Percentiles rank a stretch among this genome's conserved stretches.
Conservation (phyloP, 2,797 vertebrate species). For the Fringilla coelebs region DNA sequence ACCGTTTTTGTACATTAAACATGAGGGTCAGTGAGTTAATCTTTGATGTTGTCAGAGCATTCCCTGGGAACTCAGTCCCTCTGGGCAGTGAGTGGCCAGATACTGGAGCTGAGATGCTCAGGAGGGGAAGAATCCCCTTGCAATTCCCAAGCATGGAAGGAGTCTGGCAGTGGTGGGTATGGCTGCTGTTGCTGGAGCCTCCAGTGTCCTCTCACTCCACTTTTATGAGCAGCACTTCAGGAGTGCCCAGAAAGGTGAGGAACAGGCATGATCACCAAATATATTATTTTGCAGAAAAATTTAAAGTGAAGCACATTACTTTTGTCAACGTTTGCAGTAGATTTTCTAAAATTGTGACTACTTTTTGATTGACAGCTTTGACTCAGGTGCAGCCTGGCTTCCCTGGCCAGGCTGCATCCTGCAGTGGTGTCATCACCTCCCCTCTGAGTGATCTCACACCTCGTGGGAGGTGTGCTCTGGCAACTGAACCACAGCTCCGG, state of each 20-base stretch:
- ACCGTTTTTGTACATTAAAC: background rate
- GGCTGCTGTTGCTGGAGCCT: background rate
- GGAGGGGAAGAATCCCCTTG: background rate
- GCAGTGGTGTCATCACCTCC: background rate
- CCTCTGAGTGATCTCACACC: background rate
- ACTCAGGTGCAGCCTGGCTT: background rate
- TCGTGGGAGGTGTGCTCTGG: background rate
- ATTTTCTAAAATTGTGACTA: background rate
- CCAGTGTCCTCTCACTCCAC: background rate
- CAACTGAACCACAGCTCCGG: background rate
- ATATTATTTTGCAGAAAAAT: background rate
- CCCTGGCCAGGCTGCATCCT: background rate
- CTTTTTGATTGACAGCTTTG: background rate
- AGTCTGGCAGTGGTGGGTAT: background rate
- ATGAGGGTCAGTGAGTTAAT: background rate
- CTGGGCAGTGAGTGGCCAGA: background rate
- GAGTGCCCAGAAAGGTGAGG: background rate
- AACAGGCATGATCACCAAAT: background rate
- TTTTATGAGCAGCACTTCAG: background rate
- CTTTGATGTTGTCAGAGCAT: background rate
- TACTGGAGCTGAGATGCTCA: background rate
- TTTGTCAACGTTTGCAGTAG: background rate
- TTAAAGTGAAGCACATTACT: fast-evolving
- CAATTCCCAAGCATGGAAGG: background rate
- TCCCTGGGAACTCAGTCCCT: background rate